Evolutionary conservation across 2,113 vertebrate genomes (phyloP).

Genomic region (Azemiops feae): DNA sequence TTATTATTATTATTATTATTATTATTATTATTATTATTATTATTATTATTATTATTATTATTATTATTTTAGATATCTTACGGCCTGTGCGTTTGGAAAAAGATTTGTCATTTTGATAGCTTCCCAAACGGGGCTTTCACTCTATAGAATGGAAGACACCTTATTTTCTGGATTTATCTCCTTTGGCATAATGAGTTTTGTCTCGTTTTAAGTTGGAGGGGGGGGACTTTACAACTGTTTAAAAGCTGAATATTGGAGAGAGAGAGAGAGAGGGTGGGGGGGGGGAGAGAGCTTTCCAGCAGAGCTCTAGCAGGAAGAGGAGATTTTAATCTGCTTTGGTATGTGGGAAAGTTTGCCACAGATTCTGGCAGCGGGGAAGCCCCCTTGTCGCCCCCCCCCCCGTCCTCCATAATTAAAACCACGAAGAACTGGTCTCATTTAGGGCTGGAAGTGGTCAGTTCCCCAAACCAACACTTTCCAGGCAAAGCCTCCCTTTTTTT

Average conservation of each 20-base stretch:
- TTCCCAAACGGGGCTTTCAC: not conserved
- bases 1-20: too few relatives aligned
- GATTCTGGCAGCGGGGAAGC: not conserved
- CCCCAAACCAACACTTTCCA: not conserved
- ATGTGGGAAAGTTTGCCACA: not conserved
- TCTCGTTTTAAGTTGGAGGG: not conserved
- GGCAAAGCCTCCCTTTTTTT: not conserved
- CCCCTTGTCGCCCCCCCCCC: too few relatives aligned
- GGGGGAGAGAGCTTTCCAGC: not conserved
- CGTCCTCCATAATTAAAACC: not conserved
- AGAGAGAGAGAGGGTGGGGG: accelerated
- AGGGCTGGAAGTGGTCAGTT: not conserved
- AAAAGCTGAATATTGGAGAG: not conserved
- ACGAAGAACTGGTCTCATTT: not conserved
- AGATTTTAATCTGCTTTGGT: not conserved
- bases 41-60: too few relatives aligned
- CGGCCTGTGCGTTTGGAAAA: not conserved
- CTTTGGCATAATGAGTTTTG: not conserved
- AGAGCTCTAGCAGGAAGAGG: not conserved
- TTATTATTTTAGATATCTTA: too few relatives aligned
- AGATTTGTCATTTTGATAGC: not conserved
- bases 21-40: too few relatives aligned
- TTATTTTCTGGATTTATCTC: not conserved
- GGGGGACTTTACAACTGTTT: not conserved
- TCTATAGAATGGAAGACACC: not conserved